Evolutionary conservation across 2,888 invertebrate species (phyloP), one percentile per base, ranked within the genome.

Genomic region (Trissoscelio sp.): DNA sequence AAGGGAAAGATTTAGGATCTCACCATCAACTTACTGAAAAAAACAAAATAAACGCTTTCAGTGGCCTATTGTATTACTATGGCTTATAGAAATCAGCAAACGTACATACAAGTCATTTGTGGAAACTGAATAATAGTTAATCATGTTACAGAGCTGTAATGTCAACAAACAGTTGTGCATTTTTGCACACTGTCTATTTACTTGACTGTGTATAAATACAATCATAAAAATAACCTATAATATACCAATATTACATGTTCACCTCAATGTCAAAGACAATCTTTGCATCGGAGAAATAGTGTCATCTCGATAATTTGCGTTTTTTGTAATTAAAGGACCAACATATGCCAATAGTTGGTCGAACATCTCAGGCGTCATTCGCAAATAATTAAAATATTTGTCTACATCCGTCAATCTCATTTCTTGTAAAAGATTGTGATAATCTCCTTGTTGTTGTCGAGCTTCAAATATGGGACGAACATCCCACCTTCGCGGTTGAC

Each of bases 231-330:
- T 4, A 24, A 4, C 3, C 6, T 24, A 24, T 24, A 24, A 24
- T 24, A 24, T 4, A 24, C 24, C 3, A 4, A 24, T 24, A 24
- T 4, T 51, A 55, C 34, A 55, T 4, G 2, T n/a, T 2, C 22
- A 67, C 67, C 67, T 34, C 11, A 53, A 67, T 3, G 67, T 67
- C 3, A 67, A 0, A 53, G 53, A 39, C n/a, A 67, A 37, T 67
- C 67, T 24, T 24, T 67, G 20, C 12, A 3, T 18, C 0, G 67
- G 24, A 16, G 16, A 22, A 42, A 53, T 42, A 0, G 9, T 9
- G 9, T 67, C 53, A 20, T 24, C 28, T n/a, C 53, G 18, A 34
- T 28, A 53, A 28, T 24, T 28, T 6, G 14, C 0, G 14, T 37
- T 67, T 22, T 24, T 39, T 6, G 1, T 34, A 4, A 67, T 42